A percentile compares a stretch with the other conserved stretches of the same genome.
These are phyloP conservation scores for Choloepus hoffmanni DNA, from an alignment of 2,113 vertebrate genomes.

Conservation along the genomic window DNA sequence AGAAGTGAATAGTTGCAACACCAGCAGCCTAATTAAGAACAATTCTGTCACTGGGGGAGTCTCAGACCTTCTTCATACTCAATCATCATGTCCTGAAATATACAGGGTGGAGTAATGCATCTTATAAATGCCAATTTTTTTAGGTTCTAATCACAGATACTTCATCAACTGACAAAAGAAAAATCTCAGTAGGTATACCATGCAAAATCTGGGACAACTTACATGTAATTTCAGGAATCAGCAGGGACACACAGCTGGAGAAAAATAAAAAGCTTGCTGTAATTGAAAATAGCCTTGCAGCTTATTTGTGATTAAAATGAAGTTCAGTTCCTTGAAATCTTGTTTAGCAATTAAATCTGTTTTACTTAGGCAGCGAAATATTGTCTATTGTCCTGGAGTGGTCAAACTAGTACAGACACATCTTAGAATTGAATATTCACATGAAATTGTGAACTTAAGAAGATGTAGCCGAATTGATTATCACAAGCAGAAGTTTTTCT, in stretches of 20 bases:
- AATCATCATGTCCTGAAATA: constrained; percentile 80
- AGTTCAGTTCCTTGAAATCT: constrained; percentile 85
- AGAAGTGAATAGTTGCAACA: constrained; percentile 81
- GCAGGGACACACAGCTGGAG: constrained; percentile 89
- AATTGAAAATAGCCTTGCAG: constrained; percentile 88
- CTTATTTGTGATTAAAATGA: constrained; percentile 89
- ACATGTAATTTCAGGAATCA: constrained; percentile 88
- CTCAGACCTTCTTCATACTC: constrained; percentile 77
- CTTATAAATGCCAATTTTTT: constrained; percentile 86
- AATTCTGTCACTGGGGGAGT: constrained; percentile 70
- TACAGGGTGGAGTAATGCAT: constrained; percentile 79
- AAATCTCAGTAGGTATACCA: constrained; percentile 86
- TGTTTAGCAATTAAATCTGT: constrained; percentile 86
- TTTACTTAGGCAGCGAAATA: constrained; percentile 85
- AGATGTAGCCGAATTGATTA: not conserved
- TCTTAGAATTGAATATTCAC: constrained; percentile 67
- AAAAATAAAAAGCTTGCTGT: constrained; percentile 89
- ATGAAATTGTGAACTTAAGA: constrained; percentile 58
- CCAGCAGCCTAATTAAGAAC: constrained; percentile 83
- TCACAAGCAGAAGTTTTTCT: not conserved
- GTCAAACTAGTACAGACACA: constrained; percentile 71
- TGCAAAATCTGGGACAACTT: constrained; percentile 89
- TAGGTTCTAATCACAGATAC: constrained; percentile 87
- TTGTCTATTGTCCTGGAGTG: constrained; percentile 81
- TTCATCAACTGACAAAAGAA: constrained; percentile 89